Conservation (phyloP, 2,888 invertebrate species). For the Gisinianus flammeolus region DNA sequence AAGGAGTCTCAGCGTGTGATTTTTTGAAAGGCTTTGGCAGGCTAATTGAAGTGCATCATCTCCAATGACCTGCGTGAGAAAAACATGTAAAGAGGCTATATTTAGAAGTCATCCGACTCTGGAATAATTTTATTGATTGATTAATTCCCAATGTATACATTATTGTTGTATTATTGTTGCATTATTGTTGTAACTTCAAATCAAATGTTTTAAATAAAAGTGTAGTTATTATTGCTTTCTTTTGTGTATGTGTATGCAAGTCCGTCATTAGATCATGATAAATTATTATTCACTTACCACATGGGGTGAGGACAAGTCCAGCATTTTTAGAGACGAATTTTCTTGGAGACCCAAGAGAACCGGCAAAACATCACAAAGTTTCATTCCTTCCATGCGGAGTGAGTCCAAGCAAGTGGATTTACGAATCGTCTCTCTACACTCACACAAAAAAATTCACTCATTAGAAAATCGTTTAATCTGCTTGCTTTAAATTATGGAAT, state of each 20-base stretch:
- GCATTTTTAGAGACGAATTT: slow-evolving; percentile 65
- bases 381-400: slow-evolving; percentile 65
- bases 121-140: background rate
- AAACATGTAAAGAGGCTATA: background rate
- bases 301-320: slow-evolving; percentile 66
- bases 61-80: slow-evolving; percentile 61
- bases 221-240: no score
- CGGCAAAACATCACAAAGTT: slow-evolving; percentile 67
- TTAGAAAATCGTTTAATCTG: background rate
- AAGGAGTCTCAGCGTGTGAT: slow-evolving; percentile 64
- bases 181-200: background rate
- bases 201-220: background rate
- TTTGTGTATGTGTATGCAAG: background rate
- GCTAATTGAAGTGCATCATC: slow-evolving; percentile 65
- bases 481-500: background rate
- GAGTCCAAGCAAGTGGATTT: slow-evolving; percentile 66
- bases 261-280: background rate
- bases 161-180: no score
- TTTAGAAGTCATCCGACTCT: background rate
- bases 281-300: slow-evolving; percentile 57
- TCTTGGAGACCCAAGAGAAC: slow-evolving; percentile 66
- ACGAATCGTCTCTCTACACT: slow-evolving; percentile 63
- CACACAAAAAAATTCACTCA: slow-evolving; percentile 1
- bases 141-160: no score
- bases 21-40: slow-evolving; percentile 64